Evolutionary conservation across 2,888 invertebrate genomes (phyloP).

Genomic region (Eupithecia abbreviata): DNA sequence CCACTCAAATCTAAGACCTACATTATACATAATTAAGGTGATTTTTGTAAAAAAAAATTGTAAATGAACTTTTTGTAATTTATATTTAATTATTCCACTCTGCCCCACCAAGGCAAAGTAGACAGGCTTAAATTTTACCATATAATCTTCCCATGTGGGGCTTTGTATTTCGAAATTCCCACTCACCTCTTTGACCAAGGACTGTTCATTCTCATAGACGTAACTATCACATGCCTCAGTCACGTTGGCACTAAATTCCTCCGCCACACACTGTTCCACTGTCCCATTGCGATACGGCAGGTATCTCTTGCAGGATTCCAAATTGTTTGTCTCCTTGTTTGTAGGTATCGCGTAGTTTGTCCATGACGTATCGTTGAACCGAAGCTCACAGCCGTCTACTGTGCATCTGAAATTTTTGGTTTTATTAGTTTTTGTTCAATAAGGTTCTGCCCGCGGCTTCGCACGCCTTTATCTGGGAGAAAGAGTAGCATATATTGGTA

Average conservation of each 20-base stretch:
- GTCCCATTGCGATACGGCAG: slow-evolving; percentile 48
- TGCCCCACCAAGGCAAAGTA: no score
- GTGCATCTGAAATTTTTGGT: slow-evolving; percentile 61
- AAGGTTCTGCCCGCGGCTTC: neutral
- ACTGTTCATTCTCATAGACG: slow-evolving; percentile 68
- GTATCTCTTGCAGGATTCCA: slow-evolving; percentile 61
- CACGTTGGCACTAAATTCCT: slow-evolving; percentile 61
- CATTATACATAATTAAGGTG: no score
- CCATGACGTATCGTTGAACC: slow-evolving; percentile 78
- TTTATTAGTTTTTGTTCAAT: neutral
- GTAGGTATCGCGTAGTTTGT: slow-evolving; percentile 67
- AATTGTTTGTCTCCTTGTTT: slow-evolving; percentile 51
- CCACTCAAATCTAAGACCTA: no score
- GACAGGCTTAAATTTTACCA: no score
- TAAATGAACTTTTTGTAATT: no score
- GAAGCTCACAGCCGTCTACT: slow-evolving; percentile 70
- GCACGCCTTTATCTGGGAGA: neutral
- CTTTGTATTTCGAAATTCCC: neutral
- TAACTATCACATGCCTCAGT: slow-evolving; percentile 64
- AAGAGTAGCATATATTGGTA: neutral
- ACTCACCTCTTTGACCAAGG: slow-evolving; percentile 75
- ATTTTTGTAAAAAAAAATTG: no score
- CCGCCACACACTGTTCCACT: slow-evolving; percentile 58
- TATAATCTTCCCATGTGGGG: no score
- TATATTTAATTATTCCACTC: no score